phyloP scores from a whole-genome alignment of 1,140 invertebrate species.

The Diplogasteroides magnus region DNA sequence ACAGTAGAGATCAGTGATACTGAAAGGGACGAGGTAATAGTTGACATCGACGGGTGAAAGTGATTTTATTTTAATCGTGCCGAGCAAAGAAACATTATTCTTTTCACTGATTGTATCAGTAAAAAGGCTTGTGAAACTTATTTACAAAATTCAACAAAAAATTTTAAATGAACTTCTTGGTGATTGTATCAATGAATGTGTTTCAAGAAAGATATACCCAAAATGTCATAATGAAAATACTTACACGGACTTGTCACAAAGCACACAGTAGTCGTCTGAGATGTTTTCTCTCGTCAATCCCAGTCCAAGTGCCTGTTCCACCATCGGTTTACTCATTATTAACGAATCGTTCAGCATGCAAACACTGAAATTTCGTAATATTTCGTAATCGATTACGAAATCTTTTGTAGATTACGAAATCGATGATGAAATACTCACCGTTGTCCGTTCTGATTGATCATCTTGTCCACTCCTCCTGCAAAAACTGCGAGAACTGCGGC shows the following conservation, averaged over 20 bases:
- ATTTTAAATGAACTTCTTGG: too few species aligned
- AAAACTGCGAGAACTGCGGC: conserved; percentile 50
- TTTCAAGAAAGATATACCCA: too few species aligned
- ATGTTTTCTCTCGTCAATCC: background rate
- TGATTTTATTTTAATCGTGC: too few species aligned
- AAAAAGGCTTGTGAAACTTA: too few species aligned
- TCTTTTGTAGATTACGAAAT: conserved; percentile 35
- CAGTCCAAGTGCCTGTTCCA: background rate
- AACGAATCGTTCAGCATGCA: conserved; percentile 52
- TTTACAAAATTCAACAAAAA: too few species aligned
- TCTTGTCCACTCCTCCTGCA: conserved; percentile 53
- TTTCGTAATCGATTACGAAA: background rate
- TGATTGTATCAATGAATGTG: too few species aligned
- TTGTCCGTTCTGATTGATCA: conserved; percentile 46
- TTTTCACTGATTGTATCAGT: too few species aligned
- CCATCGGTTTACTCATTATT: conserved; percentile 10
- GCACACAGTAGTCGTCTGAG: conserved; percentile 43
- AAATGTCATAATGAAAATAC: background rate
- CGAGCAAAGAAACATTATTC: too few species aligned
- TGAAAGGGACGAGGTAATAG: background rate
- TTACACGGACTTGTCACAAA: conserved; percentile 39
- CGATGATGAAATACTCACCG: too few species aligned
- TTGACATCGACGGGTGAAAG: too few species aligned
- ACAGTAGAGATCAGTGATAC: conserved; percentile 14
- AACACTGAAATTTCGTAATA: conserved; percentile 34